Evolutionary conservation across 2,113 vertebrate species (phyloP), one percentile per base, ranked within the genome.

Genomic region (Corythornis cristatus): DNA sequence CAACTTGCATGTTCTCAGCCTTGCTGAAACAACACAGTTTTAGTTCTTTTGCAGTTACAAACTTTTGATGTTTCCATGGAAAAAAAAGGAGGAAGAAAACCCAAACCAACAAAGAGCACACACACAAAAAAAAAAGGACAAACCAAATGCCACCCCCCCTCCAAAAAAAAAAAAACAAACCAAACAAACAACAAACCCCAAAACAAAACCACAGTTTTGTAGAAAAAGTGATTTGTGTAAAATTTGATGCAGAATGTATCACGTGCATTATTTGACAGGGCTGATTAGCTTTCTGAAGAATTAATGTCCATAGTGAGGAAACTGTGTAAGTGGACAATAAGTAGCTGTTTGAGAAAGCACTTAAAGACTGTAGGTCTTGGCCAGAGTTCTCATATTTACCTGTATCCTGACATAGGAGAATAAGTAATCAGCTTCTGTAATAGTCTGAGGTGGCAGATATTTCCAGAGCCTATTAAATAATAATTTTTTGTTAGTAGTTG

Each of bases 371-470:
- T 65, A 50, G 18, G 2, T 45, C 46, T 54, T 81, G 31, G 35
- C 9, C 10, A 58, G 20, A 66, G 19, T 25, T 31, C 7, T 86
- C 8, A 1, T 74, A 42, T 40, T 53, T 80, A 35, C 5, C 9
- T 14, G 6, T 83, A 3, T 71, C 60, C 11, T 86, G n/a, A 37
- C 5, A 6, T 21, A 51, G 17, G 46, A 54, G 58, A 56, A 29
- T 18, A 66, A 61, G 76, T 43, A 0, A 25, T 80, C 42, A 29
- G 20, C 19, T 83, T 58, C 31, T 35, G 3, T 58, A 50, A 18
- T 48, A 8, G n/a, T 51, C 13, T 53, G 56, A 66, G 8, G 8
- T 0, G 0, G 51, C 68, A 66, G 7, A 12, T 70, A 16, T 23
- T 90, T 62, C 76, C 33, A 48, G 51, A 62, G 15, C 8, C 33